Percentiles rank a stretch among this genome's conserved stretches.
Evolutionary conservation across 53 echinoderm and acorn worm genomes (phyloP).

Genomic region (Crossaster papposus): DNA sequence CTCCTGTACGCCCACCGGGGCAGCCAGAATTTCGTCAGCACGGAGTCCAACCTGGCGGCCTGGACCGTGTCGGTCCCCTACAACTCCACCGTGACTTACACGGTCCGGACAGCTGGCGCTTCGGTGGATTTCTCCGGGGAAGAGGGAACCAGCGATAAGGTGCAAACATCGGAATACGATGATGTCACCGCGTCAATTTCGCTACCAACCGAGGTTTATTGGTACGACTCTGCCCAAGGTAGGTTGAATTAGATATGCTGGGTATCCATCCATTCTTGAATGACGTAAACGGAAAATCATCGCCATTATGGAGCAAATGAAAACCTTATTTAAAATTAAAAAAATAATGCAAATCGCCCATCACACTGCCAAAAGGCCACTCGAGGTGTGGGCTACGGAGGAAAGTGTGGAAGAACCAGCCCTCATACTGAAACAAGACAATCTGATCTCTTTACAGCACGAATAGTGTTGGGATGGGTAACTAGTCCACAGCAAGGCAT

Average conservation of each 20-base stretch:
- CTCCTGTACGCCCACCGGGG: constrained; percentile 47
- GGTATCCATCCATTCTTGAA: neutral
- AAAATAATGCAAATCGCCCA: too few relatives aligned
- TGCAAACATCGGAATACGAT: neutral
- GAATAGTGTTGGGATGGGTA: too few relatives aligned
- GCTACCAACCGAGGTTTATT: constrained; percentile 35
- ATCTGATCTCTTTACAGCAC: too few relatives aligned
- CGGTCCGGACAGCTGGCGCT: constrained; percentile 12
- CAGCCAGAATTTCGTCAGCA: constrained; percentile 11
- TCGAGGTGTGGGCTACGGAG: too few relatives aligned
- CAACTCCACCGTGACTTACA: constrained; percentile 45
- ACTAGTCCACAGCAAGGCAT: too few relatives aligned
- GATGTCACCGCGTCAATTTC: constrained; percentile 38
- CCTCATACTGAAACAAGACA: too few relatives aligned
- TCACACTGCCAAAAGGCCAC: too few relatives aligned
- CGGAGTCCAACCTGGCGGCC: constrained; percentile 50
- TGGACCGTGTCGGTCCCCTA: constrained; percentile 41
- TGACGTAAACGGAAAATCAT: too few relatives aligned
- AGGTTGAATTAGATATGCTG: neutral
- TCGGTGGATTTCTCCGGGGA: neutral
- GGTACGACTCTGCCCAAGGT: constrained; percentile 47
- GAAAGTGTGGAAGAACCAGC: too few relatives aligned
- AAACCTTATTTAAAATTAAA: too few relatives aligned
- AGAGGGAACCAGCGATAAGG: neutral
- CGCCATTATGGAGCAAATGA: too few relatives aligned